Percentiles rank a stretch among this genome's conserved stretches.
Conservation (phyloP, 2,113 vertebrate genomes). For the Setophaga coronata region DNA sequence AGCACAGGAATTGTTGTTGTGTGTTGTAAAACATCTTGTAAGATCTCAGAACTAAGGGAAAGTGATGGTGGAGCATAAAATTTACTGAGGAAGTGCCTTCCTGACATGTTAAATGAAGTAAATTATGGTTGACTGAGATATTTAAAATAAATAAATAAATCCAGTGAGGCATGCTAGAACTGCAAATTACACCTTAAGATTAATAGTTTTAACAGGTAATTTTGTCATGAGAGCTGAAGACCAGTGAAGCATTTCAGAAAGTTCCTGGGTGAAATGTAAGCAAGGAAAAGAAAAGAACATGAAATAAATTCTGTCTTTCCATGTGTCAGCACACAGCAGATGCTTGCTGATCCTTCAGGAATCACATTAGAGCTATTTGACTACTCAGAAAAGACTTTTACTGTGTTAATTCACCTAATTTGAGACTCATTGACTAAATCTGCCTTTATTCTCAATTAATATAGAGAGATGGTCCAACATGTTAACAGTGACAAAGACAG, state of each 20-base stretch:
- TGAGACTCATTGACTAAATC: not conserved
- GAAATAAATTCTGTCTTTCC: not conserved
- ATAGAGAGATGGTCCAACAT: not conserved
- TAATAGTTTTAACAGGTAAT: not conserved
- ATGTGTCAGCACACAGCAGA: not conserved
- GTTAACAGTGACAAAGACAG: not conserved
- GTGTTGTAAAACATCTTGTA: not conserved
- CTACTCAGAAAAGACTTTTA: not conserved
- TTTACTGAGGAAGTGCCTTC: not conserved
- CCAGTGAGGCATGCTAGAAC: not conserved
- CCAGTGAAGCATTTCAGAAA: conserved; percentile 38
- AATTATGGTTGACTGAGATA: not conserved
- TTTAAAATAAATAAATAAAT: not conserved
- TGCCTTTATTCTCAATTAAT: conserved; percentile 6
- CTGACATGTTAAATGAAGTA: not conserved
- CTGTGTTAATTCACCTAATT: conserved; percentile 49
- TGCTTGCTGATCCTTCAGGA: not conserved
- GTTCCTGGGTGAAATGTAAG: not conserved
- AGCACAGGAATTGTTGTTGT: not conserved
- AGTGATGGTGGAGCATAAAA: not conserved
- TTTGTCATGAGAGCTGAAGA: conserved; percentile 8
- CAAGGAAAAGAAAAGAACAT: conserved; percentile 13
- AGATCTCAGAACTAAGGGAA: not conserved
- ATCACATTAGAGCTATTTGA: not conserved
- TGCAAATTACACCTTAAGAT: not conserved